Percentiles rank a stretch among this genome's conserved stretches.
Conservation (phyloP, 2,888 invertebrate genomes). For the Pyrrhia umbra region DNA sequence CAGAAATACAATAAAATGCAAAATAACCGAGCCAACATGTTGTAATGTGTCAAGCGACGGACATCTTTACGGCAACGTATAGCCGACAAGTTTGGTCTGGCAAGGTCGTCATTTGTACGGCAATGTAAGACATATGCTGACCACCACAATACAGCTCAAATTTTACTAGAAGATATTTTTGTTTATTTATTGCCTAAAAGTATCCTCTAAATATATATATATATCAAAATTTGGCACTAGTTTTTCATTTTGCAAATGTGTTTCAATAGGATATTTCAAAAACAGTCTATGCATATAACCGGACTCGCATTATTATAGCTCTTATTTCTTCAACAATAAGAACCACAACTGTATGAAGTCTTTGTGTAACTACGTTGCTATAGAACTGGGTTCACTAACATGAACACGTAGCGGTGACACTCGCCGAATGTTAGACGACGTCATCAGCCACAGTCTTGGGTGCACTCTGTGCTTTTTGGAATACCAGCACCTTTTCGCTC, state of each 20-base stretch:
- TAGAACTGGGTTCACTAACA: conserved; percentile 42
- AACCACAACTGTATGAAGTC: conserved; percentile 15
- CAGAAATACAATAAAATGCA: no score
- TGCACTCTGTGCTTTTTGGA: conserved; percentile 69
- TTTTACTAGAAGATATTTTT: no score
- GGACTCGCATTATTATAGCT: conserved; percentile 20
- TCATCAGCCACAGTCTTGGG: conserved; percentile 68
- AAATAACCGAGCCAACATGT: no score
- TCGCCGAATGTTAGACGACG: conserved; percentile 63
- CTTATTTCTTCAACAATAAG: conserved; percentile 16
- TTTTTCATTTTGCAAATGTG: background rate
- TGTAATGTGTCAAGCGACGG: no score
- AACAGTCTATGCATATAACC: conserved; percentile 50
- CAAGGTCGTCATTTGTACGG: no score
- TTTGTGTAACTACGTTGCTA: conserved; percentile 31
- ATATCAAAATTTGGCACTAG: conserved; percentile 32
- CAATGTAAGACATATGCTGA: no score
- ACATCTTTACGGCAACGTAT: no score
- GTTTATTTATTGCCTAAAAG: no score
- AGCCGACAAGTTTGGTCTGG: no score
- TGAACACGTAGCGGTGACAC: conserved; percentile 37
- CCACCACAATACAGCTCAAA: no score
- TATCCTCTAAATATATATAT: no score
- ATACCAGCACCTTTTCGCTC: conserved; percentile 81
- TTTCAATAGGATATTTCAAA: conserved; percentile 1